Base-by-base conservation (phyloP, 1,140 invertebrate genomes). In the Dreissena polymorpha region DNA sequence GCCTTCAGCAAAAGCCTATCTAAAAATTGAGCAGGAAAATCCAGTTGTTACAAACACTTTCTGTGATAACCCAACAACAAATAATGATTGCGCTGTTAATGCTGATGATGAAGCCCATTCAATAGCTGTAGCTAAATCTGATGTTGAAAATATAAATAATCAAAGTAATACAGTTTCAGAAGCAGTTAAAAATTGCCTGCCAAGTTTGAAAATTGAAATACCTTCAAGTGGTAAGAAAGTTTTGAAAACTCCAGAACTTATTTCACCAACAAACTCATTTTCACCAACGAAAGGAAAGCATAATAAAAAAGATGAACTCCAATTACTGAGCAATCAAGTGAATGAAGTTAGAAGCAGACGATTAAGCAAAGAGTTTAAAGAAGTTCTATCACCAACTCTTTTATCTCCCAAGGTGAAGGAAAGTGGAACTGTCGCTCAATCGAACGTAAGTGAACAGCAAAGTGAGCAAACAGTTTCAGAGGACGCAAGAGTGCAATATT, bases 321-420 rank as follows among this genome's bases (percentile, higher is more conserved):
- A 25, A 57, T 23, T 63, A 49, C 69, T 82, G 27, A 82, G 79
- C 49, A 73, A 49, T 64, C 79, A 74, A 64, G 79, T 82, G n/a
- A 82, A 82, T 82, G 79, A 82, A 21, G 60, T 82, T 0, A 74
- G 79, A 74, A 82, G 68, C 16, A 64, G 79, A 14, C 16, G 79
- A 78, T n/a, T 18, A 23, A 60, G 57, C 12, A 60, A 60, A 23
- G 57, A 60, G 21, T 60, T 60, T 60, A 60, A 18, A 18, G 21
- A 60, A 60, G 57, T 60, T 6, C 12, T 60, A 6, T 60, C 57
- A 18, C 57, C 57, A n/a, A 60, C 57, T 23, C 21, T 60, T n/a
- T 23, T 60, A n/a, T 60, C 57, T 60, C 57, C 57, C 16, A 60
- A 60, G 57, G 57, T 12, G 10, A 60, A 60, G 57, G 21, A 60